These are phyloP conservation scores for Adelphocoris suturalis DNA, from an alignment of 2,888 invertebrate genomes.

Conservation along the genomic window DNA sequence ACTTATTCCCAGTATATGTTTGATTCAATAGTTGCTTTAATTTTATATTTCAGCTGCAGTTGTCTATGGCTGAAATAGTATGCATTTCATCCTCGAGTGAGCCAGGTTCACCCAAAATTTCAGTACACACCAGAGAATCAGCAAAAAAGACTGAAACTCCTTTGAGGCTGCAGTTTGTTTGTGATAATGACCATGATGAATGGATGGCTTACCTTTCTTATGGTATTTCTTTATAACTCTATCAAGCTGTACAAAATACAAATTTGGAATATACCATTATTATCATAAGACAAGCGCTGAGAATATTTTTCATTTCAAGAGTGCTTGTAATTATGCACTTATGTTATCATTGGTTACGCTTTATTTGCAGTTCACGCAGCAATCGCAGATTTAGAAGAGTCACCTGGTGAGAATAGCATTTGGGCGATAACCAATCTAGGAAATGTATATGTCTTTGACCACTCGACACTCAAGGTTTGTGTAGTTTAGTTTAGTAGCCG, in stretches of 20 bases:
- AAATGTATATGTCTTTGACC: slow-evolving; percentile 90
- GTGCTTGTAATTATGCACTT: no score
- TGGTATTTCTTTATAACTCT: slow-evolving; percentile 77
- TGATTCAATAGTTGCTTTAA: no score
- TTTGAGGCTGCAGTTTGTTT: slow-evolving; percentile 86
- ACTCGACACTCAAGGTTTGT: slow-evolving; percentile 82
- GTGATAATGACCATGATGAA: slow-evolving; percentile 92
- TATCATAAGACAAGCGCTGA: not conserved
- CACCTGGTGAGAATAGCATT: slow-evolving; percentile 86
- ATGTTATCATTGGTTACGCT: no score
- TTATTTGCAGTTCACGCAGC: slow-evolving; percentile 84
- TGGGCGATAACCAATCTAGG: slow-evolving; percentile 90
- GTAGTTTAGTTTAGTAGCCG: not conserved
- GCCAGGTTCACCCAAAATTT: slow-evolving; percentile 87
- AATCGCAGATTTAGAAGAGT: slow-evolving; percentile 85
- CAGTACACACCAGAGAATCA: slow-evolving; percentile 86
- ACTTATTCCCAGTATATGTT: no score
- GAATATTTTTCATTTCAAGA: not conserved
- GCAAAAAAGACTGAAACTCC: slow-evolving; percentile 80
- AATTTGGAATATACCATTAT: not conserved
- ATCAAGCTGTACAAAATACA: no score
- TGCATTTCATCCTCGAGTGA: slow-evolving; percentile 89
- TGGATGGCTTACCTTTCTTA: slow-evolving; percentile 91
- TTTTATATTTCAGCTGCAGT: slow-evolving; percentile 78
- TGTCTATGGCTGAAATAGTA: slow-evolving; percentile 88